Conservation (phyloP, 2,797 vertebrate genomes). For the Iguana delicatissima region DNA sequence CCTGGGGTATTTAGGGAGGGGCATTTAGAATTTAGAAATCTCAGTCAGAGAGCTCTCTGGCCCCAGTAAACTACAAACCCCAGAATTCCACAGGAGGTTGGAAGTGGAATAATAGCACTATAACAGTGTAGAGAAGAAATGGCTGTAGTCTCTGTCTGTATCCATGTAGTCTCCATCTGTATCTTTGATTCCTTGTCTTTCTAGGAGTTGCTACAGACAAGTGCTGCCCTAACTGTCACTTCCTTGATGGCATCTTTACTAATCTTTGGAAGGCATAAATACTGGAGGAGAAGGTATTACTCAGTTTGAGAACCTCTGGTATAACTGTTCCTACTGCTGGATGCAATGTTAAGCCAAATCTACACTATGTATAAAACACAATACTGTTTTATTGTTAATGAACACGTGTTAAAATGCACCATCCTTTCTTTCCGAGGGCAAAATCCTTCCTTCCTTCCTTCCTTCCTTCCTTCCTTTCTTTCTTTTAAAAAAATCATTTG, state of each 20-base stretch:
- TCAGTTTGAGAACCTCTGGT: slow-evolving; percentile 6
- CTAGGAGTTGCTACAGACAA: not conserved
- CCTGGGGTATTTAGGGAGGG: no score
- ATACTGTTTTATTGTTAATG: fast-evolving
- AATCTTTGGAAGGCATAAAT: not conserved
- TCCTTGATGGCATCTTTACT: not conserved
- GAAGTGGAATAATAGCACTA: no score
- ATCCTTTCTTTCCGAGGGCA: not conserved
- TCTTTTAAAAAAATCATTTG: not conserved
- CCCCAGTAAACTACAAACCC: no score
- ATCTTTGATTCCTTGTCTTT: not conserved
- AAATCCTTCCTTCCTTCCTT: not conserved
- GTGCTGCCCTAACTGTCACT: no score
- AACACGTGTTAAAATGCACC: not conserved
- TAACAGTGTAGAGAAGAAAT: no score
- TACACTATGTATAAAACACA: slow-evolving; percentile 12
- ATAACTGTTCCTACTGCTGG: slow-evolving; percentile 68
- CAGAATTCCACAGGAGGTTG: no score
- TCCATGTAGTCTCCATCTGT: not conserved
- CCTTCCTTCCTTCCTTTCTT: no score
- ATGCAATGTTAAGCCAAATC: slow-evolving; percentile 40
- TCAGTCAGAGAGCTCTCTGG: no score
- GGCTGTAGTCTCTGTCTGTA: not conserved
- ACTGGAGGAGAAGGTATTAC: not conserved
- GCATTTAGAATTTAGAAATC: no score